These are phyloP conservation scores for Drosophila melanica DNA, from an alignment of 1,140 invertebrate genomes.

Conservation along the genomic window DNA sequence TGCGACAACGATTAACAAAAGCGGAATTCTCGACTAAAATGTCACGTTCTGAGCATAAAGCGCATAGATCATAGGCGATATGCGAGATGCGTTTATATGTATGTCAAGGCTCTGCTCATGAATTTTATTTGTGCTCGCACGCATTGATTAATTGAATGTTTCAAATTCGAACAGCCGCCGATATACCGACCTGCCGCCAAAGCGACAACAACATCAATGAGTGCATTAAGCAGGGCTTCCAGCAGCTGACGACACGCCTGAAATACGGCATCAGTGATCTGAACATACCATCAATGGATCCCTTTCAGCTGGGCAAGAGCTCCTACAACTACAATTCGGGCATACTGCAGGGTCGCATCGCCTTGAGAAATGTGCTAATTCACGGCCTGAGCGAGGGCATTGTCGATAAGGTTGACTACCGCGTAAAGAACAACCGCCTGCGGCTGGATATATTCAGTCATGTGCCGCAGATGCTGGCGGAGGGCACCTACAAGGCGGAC, in stretches of 20 bases:
- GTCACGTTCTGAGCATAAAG: constrained; percentile 72
- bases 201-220: constrained; percentile 73
- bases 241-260: constrained; percentile 68
- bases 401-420: constrained; percentile 69
- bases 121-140: background rate
- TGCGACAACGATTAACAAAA: constrained; percentile 27
- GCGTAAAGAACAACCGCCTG: constrained; percentile 61
- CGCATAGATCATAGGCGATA: constrained; percentile 50
- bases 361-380: constrained; percentile 64
- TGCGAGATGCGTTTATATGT: constrained; percentile 45
- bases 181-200: constrained; percentile 71
- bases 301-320: constrained; percentile 66
- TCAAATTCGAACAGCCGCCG: constrained; percentile 54
- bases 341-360: constrained; percentile 67
- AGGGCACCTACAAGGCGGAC: constrained; percentile 79
- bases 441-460: constrained; percentile 54
- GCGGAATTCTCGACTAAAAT: constrained; percentile 56
- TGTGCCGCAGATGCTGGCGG: constrained; percentile 65
- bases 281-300: constrained; percentile 80
- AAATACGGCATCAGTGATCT: constrained; percentile 70
- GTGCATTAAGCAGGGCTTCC: constrained; percentile 74
- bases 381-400: constrained; percentile 66
- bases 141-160: constrained; percentile 27
- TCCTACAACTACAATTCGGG: constrained; percentile 64
- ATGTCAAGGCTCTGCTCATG: constrained; percentile 54